Evolutionary conservation across 2,888 invertebrate genomes (phyloP).

Genomic region (Drosophila hawaiiensis): DNA sequence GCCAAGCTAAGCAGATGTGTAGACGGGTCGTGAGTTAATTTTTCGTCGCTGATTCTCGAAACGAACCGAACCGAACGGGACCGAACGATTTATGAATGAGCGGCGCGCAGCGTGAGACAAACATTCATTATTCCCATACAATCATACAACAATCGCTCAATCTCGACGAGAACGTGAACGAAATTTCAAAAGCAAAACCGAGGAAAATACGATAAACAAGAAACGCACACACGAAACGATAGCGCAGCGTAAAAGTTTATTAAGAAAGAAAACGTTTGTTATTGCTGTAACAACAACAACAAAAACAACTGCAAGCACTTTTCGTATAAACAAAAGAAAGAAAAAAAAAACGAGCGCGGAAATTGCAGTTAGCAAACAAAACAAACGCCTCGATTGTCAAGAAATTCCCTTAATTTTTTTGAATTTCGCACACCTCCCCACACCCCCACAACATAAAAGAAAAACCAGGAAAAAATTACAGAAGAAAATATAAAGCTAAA

Average conservation of each 20-base stretch:
- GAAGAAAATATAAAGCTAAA: constrained; percentile 62
- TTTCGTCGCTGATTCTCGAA: constrained; percentile 35
- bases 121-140: constrained; percentile 40
- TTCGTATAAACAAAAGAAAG: constrained; percentile 50
- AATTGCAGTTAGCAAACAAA: constrained; percentile 72
- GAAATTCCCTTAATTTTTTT: constrained; percentile 39
- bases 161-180: constrained; percentile 68
- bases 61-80: constrained; percentile 29
- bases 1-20: constrained; percentile 68
- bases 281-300: constrained; percentile 40
- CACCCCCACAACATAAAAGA: constrained; percentile 10
- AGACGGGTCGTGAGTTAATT: constrained; percentile 28
- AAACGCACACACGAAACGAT: constrained; percentile 45
- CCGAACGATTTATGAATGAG: constrained; percentile 74
- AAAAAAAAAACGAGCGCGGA: constrained; percentile 64
- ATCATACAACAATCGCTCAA: constrained; percentile 41
- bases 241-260: constrained; percentile 58
- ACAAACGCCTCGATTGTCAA: constrained; percentile 76
- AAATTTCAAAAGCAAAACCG: constrained; percentile 62
- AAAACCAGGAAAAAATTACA: constrained; percentile 41
- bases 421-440: constrained; percentile 55
- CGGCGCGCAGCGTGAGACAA: constrained; percentile 61
- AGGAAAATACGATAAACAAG: constrained; percentile 67
- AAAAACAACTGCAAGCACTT: constrained; percentile 23
- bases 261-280: constrained; percentile 80